Evolutionary conservation across 2,113 vertebrate species (phyloP), one percentile per base, ranked within the genome.

Genomic region (Callochromis pleurospilus): DNA sequence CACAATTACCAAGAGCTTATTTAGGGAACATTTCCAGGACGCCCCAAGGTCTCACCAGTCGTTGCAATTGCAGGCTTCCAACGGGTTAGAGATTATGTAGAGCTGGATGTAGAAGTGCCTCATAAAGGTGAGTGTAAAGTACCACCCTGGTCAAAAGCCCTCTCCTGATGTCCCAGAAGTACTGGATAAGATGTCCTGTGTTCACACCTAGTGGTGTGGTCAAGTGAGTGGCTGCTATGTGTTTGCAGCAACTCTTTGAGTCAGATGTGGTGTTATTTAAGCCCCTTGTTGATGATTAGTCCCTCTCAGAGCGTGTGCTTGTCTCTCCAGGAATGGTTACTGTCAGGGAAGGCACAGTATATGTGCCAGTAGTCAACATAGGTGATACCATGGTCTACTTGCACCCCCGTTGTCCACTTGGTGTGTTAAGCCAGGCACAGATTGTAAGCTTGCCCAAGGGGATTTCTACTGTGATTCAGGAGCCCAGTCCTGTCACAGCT

Each of bases 11-110:
- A 36, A 65, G 31, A 65, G 6, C 60, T 65, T 62, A 33, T 36
- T 36, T 65, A 36, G 31, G 60, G 17, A 65, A 62, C 31, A 62
- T 62, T 62, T 62, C 58, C 58, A 36, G 58, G 58, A 62, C 60
- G 0, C 31, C 0, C 0, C 56, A 33, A 60, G 15, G 29, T 33
- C 29, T 60, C 29, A 33, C 17, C 9, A 36, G 60, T 65, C 0
- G 3, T 38, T 65, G 10, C 19, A 65, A 36, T 65, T 65, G 33
- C 60, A 65, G 19, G 10, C 4, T 38, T n/a, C 19, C 33, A 65
- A n/a, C 2, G 2, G 31, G 31, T 62, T 36, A 12, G 31, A 62
- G 58, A 36, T 62, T 36, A 19, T 7, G 31, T 62, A 62, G 17
- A 36, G 58, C 58, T 36, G 31, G 31, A 62, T 62, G 6, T 36